Base-by-base conservation (phyloP, 2,888 invertebrate species). In the Leptinotarsa juncta region DNA sequence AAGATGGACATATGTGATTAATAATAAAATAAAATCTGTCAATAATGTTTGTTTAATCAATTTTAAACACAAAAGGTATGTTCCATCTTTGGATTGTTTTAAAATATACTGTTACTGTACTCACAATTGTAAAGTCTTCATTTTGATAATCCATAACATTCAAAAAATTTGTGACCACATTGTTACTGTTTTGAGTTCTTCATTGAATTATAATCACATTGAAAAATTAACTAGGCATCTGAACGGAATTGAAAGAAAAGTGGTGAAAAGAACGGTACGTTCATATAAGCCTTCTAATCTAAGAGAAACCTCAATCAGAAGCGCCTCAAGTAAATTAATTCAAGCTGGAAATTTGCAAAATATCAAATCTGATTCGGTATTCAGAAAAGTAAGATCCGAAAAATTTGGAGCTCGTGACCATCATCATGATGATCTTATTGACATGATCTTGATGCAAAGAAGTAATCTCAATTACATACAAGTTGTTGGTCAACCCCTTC, bases 391-490 rank as follows among this genome's bases (percentile, higher is more conserved):
- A 20, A 20, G 20, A 20, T 20, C 20, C 20, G 20, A 20, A 50
- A 66, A 49, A 14, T 49, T 66, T 42, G 66, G 66, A 10, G 48
- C 50, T 15, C 14, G 51, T 26, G 71, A 71, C 51, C 49, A 66
- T 1, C 26, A 26, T 26, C 26, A 26, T 26, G 65, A 71, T 65
- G 71, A 71, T 18, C 4, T 71, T 12, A 15, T 71, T 3, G 71
- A 71, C 55, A 20, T 71, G n/a, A 20, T 49, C 20, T n/a, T 71
- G 32, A 71, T 71, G 71, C 71, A 71, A n/a, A 62, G 65, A 32
- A 51, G 62, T 5, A 70, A 70, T 49, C 5, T 20, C 0, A 12
- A n/a, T 16, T 70, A 70, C 26, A 60, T 70, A 14, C 42, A 70
- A 50, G 70, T 57, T 32, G 32, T 32, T 20, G 20, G 20, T 20